A percentile compares a stretch with the other conserved stretches of the same genome.
These are phyloP conservation scores for Corythoichthys haematopterus DNA, from an alignment of 2,113 vertebrate genomes.

Conservation along the genomic window DNA sequence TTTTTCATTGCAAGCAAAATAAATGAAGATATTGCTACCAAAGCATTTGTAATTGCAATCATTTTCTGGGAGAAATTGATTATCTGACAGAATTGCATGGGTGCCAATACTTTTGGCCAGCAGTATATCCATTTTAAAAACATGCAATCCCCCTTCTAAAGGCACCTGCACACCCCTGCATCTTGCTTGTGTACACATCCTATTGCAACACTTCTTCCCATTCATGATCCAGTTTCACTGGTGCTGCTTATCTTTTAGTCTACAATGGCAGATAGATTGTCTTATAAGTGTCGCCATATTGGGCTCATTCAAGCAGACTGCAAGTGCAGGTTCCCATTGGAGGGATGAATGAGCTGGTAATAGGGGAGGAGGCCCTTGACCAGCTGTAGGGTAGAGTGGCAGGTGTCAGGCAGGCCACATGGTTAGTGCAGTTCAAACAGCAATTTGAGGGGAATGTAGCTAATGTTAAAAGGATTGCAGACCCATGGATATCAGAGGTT, in stretches of 20 bases:
- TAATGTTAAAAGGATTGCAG: background rate
- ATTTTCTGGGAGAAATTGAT: too few species aligned
- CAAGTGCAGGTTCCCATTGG: slow-evolving; percentile 55
- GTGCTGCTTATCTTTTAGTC: slow-evolving; percentile 29
- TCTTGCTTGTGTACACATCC: slow-evolving; percentile 16
- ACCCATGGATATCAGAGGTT: slow-evolving; percentile 12
- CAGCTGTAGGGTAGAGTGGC: slow-evolving; percentile 36
- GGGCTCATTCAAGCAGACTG: slow-evolving; percentile 63
- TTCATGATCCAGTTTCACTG: slow-evolving; percentile 39
- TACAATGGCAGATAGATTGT: slow-evolving; percentile 53
- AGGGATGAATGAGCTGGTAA: slow-evolving; percentile 67
- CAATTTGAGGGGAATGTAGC: slow-evolving; percentile 40
- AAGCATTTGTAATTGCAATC: too few species aligned
- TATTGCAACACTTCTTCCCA: slow-evolving; percentile 24
- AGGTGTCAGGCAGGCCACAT: slow-evolving; percentile 54
- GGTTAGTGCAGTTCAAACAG: slow-evolving; percentile 55
- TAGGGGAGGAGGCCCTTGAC: slow-evolving; percentile 55
- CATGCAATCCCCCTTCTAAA: background rate
- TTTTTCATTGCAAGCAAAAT: too few species aligned
- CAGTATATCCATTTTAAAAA: too few species aligned
- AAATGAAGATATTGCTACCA: too few species aligned
- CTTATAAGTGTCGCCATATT: slow-evolving; percentile 70
- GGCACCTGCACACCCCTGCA: background rate
- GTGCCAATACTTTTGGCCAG: too few species aligned
- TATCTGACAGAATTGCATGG: too few species aligned